phyloP scores from a whole-genome alignment of 2,113 vertebrate genomes.

The Sceloporus undulatus region DNA sequence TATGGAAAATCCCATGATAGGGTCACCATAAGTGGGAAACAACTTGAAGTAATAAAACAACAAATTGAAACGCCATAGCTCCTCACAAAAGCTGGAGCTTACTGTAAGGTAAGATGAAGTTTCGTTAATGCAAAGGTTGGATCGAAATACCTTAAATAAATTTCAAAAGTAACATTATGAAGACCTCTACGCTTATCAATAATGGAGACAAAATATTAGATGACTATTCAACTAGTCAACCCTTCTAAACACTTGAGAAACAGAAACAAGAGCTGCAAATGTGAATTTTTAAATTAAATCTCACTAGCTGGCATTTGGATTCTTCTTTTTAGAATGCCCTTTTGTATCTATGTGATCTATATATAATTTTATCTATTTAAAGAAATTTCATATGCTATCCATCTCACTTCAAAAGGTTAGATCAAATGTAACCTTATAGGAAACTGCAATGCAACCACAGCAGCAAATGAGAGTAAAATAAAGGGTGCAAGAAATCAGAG shows the following conservation, averaged over 20 bases:
- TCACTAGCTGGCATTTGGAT: slow-evolving; percentile 32
- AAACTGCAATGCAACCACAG: slow-evolving; percentile 24
- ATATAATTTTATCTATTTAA: slow-evolving; percentile 38
- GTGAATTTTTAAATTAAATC: background rate
- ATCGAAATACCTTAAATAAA: background rate
- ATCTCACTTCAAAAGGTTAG: slow-evolving; percentile 31
- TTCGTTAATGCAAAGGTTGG: background rate
- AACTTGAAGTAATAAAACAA: too few species aligned
- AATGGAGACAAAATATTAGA: slow-evolving; percentile 5
- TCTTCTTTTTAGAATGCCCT: background rate
- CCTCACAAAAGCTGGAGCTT: too few species aligned
- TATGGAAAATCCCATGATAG: too few species aligned
- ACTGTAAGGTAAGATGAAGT: background rate
- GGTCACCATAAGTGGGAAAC: too few species aligned
- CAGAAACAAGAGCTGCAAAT: background rate
- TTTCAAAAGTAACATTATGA: background rate
- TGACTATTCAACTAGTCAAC: background rate
- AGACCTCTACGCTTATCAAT: background rate
- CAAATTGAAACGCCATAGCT: too few species aligned
- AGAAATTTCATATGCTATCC: background rate
- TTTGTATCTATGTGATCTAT: slow-evolving; percentile 25
- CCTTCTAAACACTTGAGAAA: background rate
- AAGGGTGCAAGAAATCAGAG: slow-evolving; percentile 37
- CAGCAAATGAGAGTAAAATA: slow-evolving; percentile 25
- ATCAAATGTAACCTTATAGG: slow-evolving; percentile 41